Conservation (phyloP, 35 echinoderm and acorn worm genomes). For the Eucidaris tribuloides region DNA sequence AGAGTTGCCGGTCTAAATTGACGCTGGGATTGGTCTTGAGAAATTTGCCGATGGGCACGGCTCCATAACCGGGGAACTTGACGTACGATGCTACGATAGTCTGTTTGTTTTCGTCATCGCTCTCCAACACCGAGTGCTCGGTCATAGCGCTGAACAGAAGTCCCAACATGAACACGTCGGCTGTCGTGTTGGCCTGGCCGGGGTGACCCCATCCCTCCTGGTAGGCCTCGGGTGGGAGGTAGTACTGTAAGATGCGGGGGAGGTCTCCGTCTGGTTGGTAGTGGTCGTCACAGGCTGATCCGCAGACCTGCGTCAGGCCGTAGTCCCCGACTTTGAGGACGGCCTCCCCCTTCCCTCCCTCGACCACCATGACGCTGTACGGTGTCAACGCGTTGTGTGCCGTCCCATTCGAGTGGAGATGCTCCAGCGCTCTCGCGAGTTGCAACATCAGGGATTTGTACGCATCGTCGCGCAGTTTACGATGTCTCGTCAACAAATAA, state of each 20-base stretch:
- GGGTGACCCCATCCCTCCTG: conserved; percentile 54
- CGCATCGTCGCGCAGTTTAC: conserved; percentile 37
- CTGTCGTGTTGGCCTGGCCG: conserved; percentile 60
- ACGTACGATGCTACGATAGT: conserved; percentile 48
- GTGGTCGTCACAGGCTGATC: conserved; percentile 51
- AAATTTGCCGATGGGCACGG: conserved; percentile 88
- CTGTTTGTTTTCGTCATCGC: background rate
- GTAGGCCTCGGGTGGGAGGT: conserved; percentile 71
- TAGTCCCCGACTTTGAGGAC: conserved; percentile 86
- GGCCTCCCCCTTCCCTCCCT: conserved; percentile 46
- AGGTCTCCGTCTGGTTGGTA: conserved; percentile 55
- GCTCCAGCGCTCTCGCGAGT: conserved; percentile 50
- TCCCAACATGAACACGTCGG: conserved; percentile 84
- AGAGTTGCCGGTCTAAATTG: conserved; percentile 84
- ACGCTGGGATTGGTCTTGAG: conserved; percentile 82
- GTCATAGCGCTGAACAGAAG: conserved; percentile 72
- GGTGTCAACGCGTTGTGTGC: conserved; percentile 84
- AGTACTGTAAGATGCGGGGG: conserved; percentile 41
- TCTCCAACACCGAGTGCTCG: conserved; percentile 65
- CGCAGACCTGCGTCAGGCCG: conserved; percentile 76
- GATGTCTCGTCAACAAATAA: conserved; percentile 62
- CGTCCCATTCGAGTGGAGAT: conserved; percentile 60
- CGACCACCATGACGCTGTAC: conserved; percentile 60
- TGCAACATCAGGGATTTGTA: conserved; percentile 79
- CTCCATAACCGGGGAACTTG: conserved; percentile 83